Conservation (phyloP, 2,113 vertebrate genomes). For the Trichechus manatus region DNA sequence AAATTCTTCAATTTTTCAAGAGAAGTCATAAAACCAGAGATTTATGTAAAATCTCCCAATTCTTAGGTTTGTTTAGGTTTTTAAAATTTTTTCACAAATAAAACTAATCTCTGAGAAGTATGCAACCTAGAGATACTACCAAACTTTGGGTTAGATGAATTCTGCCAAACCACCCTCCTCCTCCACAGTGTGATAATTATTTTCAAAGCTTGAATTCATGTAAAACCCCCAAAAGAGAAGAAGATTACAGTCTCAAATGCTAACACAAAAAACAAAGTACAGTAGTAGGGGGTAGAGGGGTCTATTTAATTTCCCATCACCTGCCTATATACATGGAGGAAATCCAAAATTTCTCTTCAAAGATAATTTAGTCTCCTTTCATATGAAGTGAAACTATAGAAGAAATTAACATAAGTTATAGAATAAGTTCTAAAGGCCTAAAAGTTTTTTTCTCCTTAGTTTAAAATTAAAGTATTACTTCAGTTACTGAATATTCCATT, state of each 20-base stretch:
- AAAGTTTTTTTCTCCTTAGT: constrained; percentile 4
- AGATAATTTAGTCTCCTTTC: constrained; percentile 49
- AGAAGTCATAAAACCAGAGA: not conserved
- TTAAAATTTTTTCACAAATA: not conserved
- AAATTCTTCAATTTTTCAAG: not conserved
- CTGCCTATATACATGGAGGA: constrained; percentile 50
- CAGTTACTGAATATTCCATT: not conserved
- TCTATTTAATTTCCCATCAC: constrained; percentile 38
- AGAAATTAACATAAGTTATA: constrained; percentile 59
- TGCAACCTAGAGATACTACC: not conserved
- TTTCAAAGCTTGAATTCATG: constrained; percentile 45
- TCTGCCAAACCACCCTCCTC: not conserved
- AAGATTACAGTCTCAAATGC: constrained; percentile 47
- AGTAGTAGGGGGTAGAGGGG: not conserved
- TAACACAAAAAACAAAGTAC: constrained; percentile 25
- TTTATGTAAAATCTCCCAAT: not conserved
- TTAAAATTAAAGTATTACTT: constrained; percentile 68
- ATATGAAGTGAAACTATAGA: not conserved
- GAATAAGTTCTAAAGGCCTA: constrained; percentile 52
- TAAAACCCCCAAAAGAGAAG: not conserved
- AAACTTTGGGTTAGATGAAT: not conserved
- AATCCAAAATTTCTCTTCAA: constrained; percentile 51
- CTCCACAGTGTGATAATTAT: constrained; percentile 42
- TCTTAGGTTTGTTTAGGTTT: not conserved
- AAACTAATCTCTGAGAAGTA: constrained; percentile 12